phyloP scores from a whole-genome alignment of 2,888 invertebrate genomes.

The Watsonalla cultraria region DNA sequence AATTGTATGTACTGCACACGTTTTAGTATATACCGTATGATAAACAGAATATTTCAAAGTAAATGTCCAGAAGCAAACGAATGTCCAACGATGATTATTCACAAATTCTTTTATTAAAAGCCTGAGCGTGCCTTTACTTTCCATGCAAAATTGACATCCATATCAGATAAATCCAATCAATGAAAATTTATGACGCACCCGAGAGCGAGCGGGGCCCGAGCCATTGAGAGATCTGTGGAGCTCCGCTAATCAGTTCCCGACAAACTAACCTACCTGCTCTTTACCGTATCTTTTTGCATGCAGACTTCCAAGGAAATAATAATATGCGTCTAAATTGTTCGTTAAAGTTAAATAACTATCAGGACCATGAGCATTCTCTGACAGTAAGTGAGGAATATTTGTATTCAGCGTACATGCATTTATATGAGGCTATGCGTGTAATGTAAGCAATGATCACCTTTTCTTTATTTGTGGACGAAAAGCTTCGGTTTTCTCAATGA shows the following conservation, averaged over 20 bases:
- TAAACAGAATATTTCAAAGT: too few relatives aligned
- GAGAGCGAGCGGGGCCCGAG: conserved; percentile 51
- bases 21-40: background rate
- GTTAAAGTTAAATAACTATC: background rate
- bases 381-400: background rate
- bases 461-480: too few relatives aligned
- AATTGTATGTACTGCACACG: background rate
- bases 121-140: conserved; percentile 43
- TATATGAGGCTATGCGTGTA: too few relatives aligned
- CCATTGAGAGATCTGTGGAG: conserved; percentile 64
- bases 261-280: conserved; percentile 41
- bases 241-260: conserved; percentile 64
- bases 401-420: too few relatives aligned
- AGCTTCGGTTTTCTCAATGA: too few relatives aligned
- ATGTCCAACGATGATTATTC: conserved; percentile 51
- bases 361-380: background rate
- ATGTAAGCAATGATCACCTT: too few relatives aligned
- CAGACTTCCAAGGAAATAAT: conserved; percentile 17
- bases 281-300: conserved; percentile 31
- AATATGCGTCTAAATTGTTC: conserved; percentile 6
- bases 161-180: conserved; percentile 80
- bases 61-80: background rate
- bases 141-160: conserved; percentile 75
- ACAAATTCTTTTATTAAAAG: conserved; percentile 51
- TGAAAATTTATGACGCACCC: conserved; percentile 78